Evolutionary conservation across 2,797 vertebrate species (phyloP).

Genomic region (Bryconaethiops microstoma): DNA sequence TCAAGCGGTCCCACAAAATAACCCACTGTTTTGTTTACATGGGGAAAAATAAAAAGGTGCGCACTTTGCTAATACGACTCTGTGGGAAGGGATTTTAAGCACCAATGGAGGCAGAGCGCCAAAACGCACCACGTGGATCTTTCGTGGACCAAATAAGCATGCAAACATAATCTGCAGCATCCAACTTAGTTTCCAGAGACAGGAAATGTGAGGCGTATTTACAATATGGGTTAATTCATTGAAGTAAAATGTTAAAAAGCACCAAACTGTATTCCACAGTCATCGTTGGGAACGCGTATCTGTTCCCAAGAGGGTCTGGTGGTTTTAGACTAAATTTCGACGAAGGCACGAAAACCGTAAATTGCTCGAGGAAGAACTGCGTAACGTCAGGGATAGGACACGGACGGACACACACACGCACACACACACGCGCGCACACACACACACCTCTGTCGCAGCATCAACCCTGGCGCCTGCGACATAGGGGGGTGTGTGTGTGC

Average conservation of each 20-base stretch:
- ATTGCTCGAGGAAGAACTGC: constrained; percentile 69
- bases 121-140: not conserved
- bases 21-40: constrained; percentile 78
- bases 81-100: too few species aligned
- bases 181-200: not conserved
- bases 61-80: constrained; percentile 72
- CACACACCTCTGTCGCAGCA: constrained; percentile 51
- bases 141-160: not conserved
- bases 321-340: not conserved
- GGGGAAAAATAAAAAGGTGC: constrained; percentile 76
- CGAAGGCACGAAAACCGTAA: constrained; percentile 19
- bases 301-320: too few species aligned
- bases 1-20: constrained; percentile 61
- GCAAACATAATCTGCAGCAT: not conserved
- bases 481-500: too few species aligned
- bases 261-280: not conserved
- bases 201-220: not conserved
- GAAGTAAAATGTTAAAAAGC: not conserved
- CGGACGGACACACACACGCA: not conserved
- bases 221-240: not conserved
- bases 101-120: not conserved
- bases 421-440: not conserved
- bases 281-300: too few species aligned
- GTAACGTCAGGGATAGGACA: constrained; percentile 69
- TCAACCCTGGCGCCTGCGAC: not conserved